Conservation (phyloP, 2,113 vertebrate genomes). For the Sapayoa aenigma region DNA sequence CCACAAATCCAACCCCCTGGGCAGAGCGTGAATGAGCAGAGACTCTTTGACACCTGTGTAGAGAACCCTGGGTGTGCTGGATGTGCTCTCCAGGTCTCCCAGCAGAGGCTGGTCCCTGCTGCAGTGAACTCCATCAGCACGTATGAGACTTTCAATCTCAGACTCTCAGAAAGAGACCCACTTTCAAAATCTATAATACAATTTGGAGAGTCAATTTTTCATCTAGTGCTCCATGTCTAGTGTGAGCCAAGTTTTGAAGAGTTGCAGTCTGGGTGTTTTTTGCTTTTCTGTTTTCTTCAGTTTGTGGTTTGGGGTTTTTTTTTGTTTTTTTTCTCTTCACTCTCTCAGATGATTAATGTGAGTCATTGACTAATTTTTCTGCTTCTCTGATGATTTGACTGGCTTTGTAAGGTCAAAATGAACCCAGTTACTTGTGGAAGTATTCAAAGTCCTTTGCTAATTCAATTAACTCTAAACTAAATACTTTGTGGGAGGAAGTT, state of each 20-base stretch:
- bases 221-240: not conserved
- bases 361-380: constrained; percentile 28
- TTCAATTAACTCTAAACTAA: constrained; percentile 44
- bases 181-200: constrained; percentile 35
- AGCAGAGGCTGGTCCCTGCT: not conserved
- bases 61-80: not conserved
- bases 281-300: not conserved
- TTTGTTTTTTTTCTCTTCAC: not conserved
- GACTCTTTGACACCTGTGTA: not conserved
- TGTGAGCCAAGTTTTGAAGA: constrained; percentile 24
- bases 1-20: not conserved
- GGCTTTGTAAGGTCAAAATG: constrained; percentile 11
- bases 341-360: constrained; percentile 37
- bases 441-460: constrained; percentile 35
- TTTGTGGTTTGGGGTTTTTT: not conserved
- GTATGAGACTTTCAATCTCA: not conserved
- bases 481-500: constrained; percentile 4
- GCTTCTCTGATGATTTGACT: constrained; percentile 35
- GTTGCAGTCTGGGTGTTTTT: not conserved
- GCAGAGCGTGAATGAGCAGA: not conserved
- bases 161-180: constrained; percentile 11
- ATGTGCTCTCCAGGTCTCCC: not conserved
- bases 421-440: not conserved
- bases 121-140: not conserved
- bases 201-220: constrained; percentile 54